phyloP scores from a whole-genome alignment of 35 echinoderm and acorn worm genomes.

The Stichopus chloronotus region DNA sequence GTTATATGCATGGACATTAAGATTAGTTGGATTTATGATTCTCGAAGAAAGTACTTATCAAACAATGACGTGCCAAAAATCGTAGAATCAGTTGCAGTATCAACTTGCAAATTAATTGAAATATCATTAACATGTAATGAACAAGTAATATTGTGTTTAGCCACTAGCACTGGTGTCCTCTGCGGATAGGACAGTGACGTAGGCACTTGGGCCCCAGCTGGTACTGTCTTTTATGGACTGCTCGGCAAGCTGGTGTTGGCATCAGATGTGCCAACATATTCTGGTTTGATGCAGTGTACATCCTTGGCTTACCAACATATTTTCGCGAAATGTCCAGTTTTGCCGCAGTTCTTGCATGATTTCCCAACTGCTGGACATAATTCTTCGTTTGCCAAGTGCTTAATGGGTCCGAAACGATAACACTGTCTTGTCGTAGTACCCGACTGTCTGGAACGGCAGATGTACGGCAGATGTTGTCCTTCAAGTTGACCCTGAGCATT shows the following conservation, averaged over 20 bases:
- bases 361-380: not conserved
- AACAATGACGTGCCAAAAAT: not conserved
- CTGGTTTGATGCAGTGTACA: too few relatives aligned
- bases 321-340: too few relatives aligned
- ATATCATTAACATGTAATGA: not conserved
- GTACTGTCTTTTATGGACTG: too few relatives aligned
- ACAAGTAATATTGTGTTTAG: not conserved
- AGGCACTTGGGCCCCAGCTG: not conserved
- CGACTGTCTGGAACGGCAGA: too few relatives aligned
- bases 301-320: too few relatives aligned
- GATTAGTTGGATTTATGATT: not conserved
- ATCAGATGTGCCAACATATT: too few relatives aligned
- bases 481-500: not conserved
- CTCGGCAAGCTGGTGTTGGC: too few relatives aligned
- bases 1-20: not conserved
- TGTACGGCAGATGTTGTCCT: not conserved
- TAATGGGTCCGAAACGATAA: conserved; percentile 13
- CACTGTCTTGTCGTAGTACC: not conserved
- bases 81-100: conserved; percentile 4
- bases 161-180: not conserved
- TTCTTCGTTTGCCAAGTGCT: not conserved
- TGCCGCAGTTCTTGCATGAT: not conserved
- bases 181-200: not conserved
- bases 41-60: conserved; percentile 12
- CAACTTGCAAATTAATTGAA: not conserved